These are phyloP conservation scores for Chirona hameri DNA, from an alignment of 2,888 invertebrate genomes.

Conservation along the genomic window DNA sequence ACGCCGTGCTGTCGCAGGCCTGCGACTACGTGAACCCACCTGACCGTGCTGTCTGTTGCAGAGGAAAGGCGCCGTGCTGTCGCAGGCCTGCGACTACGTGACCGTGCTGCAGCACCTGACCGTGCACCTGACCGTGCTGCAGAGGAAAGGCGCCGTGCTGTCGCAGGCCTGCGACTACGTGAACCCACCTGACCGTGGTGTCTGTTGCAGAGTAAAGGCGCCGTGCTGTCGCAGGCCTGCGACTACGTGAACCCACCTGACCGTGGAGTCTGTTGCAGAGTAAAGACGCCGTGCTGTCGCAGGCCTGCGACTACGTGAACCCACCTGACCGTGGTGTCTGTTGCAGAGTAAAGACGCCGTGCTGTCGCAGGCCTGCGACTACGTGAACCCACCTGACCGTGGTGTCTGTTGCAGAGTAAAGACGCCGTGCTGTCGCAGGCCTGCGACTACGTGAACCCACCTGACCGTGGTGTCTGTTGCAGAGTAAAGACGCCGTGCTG, in stretches of 20 bases:
- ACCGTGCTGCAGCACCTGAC: too few species aligned
- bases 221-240: slow-evolving; percentile 90
- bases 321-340: too few species aligned
- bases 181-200: too few species aligned
- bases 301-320: slow-evolving; percentile 94
- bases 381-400: too few species aligned
- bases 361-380: slow-evolving; percentile 90
- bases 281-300: slow-evolving; percentile 91
- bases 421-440: slow-evolving; percentile 93
- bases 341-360: slow-evolving; percentile 89
- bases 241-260: too few species aligned
- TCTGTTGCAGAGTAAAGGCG: slow-evolving; percentile 77
- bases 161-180: slow-evolving; percentile 96
- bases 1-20: slow-evolving; percentile 90
- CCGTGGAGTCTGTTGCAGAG: slow-evolving; percentile 59
- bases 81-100: slow-evolving; percentile 94
- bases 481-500: slow-evolving; percentile 92
- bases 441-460: slow-evolving; percentile 92
- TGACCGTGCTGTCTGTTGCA: slow-evolving; percentile 50
- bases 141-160: slow-evolving; percentile 92
- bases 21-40: slow-evolving; percentile 95
- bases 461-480: slow-evolving; percentile 44
- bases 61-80: slow-evolving; percentile 92
- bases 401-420: slow-evolving; percentile 65
- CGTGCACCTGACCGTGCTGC: too few species aligned